phyloP scores from a whole-genome alignment of 1,140 invertebrate genomes.

The Lethrus apterus region DNA sequence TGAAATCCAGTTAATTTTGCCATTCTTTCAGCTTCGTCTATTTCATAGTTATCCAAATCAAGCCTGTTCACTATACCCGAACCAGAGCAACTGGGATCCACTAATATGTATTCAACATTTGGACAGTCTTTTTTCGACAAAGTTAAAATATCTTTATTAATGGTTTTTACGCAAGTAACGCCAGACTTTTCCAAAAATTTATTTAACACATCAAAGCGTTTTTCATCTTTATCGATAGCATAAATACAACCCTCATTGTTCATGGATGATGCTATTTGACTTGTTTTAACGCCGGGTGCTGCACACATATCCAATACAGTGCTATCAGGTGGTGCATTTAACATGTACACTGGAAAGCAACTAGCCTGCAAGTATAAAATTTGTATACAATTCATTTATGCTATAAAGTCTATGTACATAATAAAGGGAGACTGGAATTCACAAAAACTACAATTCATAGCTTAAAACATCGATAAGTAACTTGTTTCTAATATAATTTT shows the following conservation, averaged over 20 bases:
- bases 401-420: too few species aligned
- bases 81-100: conserved; percentile 94
- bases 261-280: conserved; percentile 77
- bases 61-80: conserved; percentile 71
- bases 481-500: too few species aligned
- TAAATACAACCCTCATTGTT: conserved; percentile 72
- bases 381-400: conserved; percentile 4
- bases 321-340: conserved; percentile 62
- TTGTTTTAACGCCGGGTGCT: conserved; percentile 94
- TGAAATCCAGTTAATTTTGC: conserved; percentile 73
- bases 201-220: conserved; percentile 58
- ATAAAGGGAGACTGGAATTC: too few species aligned
- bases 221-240: conserved; percentile 69
- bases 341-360: conserved; percentile 69
- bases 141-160: conserved; percentile 64
- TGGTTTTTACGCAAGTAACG: conserved; percentile 57
- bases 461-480: too few species aligned
- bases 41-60: conserved; percentile 30
- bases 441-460: too few species aligned
- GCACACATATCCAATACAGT: conserved; percentile 87
- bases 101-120: conserved; percentile 79
- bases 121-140: conserved; percentile 54
- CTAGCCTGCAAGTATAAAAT: conserved; percentile 63
- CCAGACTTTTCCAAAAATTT: conserved; percentile 55
- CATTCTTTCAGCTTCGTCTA: conserved; percentile 46